Conservation (phyloP, 2,797 vertebrate species). For the Oreochromis mossambicus region DNA sequence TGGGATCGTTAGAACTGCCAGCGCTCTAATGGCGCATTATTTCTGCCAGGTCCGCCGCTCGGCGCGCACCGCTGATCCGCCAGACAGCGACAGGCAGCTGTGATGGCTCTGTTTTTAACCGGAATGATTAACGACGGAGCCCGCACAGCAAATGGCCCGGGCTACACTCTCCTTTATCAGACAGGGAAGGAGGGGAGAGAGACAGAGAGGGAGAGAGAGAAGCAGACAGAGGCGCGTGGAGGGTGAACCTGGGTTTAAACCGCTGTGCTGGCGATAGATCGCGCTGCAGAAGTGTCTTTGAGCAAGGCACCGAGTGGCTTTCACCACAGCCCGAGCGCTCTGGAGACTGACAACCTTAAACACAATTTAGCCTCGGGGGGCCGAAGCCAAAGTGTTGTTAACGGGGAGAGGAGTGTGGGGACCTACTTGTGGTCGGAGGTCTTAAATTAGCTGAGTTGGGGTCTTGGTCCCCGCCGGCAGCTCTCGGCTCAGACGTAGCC, state of each 20-base stretch:
- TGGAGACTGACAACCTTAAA: neutral
- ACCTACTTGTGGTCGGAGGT: constrained; percentile 90
- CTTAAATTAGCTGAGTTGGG: constrained; percentile 88
- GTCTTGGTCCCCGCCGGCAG: constrained; percentile 85
- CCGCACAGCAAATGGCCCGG: constrained; percentile 69
- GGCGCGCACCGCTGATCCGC: constrained; percentile 45
- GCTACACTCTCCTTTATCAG: constrained; percentile 61
- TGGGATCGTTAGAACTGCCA: neutral
- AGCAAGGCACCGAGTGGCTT: constrained; percentile 48
- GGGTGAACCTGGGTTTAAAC: neutral
- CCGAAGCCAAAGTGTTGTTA: neutral
- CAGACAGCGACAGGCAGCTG: constrained; percentile 67
- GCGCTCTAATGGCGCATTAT: constrained; percentile 19
- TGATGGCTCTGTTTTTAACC: constrained; percentile 77
- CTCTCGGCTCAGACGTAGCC: constrained; percentile 89
- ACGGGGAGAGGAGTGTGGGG: neutral
- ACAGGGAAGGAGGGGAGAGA: constrained; percentile 27
- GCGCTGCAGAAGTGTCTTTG: constrained; percentile 35
- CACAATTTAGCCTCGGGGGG: neutral
- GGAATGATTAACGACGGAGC: constrained; percentile 76
- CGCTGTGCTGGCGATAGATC: neutral
- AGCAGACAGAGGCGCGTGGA: neutral
- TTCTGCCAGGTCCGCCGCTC: constrained; percentile 20
- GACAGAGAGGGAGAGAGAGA: neutral
- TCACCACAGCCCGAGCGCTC: neutral